A percentile compares a stretch with the other conserved stretches of the same genome.
phyloP scores from a whole-genome alignment of 1,140 invertebrate genomes.

The Drosophila bocki region DNA sequence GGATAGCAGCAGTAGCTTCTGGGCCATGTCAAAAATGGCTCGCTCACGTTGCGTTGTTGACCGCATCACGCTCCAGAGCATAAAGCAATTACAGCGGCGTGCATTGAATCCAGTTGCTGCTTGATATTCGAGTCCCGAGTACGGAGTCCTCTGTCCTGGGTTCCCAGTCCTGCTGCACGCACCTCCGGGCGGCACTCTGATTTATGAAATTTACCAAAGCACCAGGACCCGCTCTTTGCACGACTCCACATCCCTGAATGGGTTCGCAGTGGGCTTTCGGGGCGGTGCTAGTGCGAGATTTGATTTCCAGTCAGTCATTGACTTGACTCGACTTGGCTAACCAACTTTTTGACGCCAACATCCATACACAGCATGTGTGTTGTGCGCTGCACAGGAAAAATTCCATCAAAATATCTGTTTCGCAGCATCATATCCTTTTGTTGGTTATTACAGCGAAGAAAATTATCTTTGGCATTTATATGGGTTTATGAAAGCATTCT shows the following conservation, averaged over 20 bases:
- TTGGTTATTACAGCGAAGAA: background rate
- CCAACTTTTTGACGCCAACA: constrained; percentile 32
- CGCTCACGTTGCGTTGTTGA: constrained; percentile 76
- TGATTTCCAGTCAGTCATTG: constrained; percentile 55
- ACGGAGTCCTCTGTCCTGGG: constrained; percentile 1
- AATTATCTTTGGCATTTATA: constrained; percentile 2
- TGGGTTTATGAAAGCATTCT: background rate
- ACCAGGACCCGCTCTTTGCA: constrained; percentile 18
- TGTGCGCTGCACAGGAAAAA: constrained; percentile 15
- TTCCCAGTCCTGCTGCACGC: constrained; percentile 11
- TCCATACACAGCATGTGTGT: constrained; percentile 15
- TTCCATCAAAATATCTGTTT: constrained; percentile 12
- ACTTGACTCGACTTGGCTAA: constrained; percentile 40
- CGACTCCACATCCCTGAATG: constrained; percentile 18
- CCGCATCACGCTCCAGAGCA: constrained; percentile 76
- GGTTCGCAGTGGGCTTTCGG: constrained; percentile 3
- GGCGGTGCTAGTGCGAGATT: constrained; percentile 15
- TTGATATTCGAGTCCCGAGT: constrained; percentile 5
- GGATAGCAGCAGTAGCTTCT: constrained; percentile 23
- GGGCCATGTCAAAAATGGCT: constrained; percentile 68
- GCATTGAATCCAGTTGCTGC: constrained; percentile 61
- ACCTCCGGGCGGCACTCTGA: constrained; percentile 52
- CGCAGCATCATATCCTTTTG: constrained; percentile 12
- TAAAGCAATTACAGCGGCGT: constrained; percentile 78
- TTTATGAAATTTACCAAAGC: constrained; percentile 72